Evolutionary conservation across 2,113 vertebrate species (phyloP), one percentile per base, ranked within the genome.

Genomic region (Labrus mixtus): DNA sequence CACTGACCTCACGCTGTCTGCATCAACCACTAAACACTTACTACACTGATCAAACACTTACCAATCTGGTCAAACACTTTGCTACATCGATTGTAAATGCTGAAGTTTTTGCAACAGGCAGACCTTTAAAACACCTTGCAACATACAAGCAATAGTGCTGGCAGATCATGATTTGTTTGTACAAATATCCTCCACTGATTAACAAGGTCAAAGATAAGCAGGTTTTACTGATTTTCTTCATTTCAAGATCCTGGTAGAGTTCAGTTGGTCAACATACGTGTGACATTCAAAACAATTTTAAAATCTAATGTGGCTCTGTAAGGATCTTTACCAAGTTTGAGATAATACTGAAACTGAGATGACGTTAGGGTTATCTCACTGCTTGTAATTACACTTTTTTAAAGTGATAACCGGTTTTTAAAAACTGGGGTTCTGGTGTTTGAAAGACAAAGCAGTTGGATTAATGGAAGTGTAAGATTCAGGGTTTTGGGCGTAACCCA

Each of bases 1-100:
- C 36, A 48, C 66, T 45, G 36, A 29, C 75, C 73, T 68, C 25
- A 67, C 55, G 59, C 62, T 25, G 8, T 23, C 68, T 54, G n/a
- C 16, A 23, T 33, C 9, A 5, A 59, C 57, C 15, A 25, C 23
- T 8, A 56, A 50, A 68, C 64, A 56, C 48, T 63, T n/a, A 53
- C 17, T 7, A 19, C 62, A 58, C 71, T 55, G 5, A 71, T 81
- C 67, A 10, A 41, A 11, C 39, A 10, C 39, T 41, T 41, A 41
- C 39, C 39, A 41, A 10, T 10, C 39, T 41, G 39, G 39, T 41
- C 29, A 33, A 33, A 33, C 29, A 33, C 29, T 6, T 33, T 33
- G 4, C 29, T 33, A 33, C 29, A 6, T 33, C 4, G 29, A 33
- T 33, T 51, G 54, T 19, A 68, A 64, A 69, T 53, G 73, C 46